A percentile compares a stretch with the other conserved stretches of the same genome.
phyloP scores from a whole-genome alignment of 2,113 vertebrate genomes.

The Elephas maximus region DNA sequence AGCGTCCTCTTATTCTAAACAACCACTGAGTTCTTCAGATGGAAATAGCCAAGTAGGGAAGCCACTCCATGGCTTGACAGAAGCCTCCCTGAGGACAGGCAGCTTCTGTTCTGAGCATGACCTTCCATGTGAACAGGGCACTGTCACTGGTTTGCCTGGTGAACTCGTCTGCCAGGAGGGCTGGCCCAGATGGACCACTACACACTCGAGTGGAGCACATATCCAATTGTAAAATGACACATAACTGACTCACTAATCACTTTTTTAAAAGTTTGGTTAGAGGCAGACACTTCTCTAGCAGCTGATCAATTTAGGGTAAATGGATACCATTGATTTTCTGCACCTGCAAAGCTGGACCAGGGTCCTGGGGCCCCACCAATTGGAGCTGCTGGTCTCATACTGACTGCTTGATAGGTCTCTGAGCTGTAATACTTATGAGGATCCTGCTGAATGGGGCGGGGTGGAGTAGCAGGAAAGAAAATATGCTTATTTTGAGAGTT shows the following conservation, averaged over 20 bases:
- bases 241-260: not conserved
- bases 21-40: not conserved
- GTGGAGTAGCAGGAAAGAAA: not conserved
- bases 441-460: not conserved
- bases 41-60: not conserved
- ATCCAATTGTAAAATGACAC: not conserved
- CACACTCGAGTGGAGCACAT: too few relatives aligned
- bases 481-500: not conserved
- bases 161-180: not conserved
- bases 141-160: not conserved
- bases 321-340: not conserved
- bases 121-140: not conserved
- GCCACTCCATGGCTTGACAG: not conserved
- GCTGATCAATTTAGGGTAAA: not conserved
- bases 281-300: not conserved
- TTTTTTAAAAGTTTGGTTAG: not conserved
- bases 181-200: not conserved
- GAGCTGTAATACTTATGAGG: not conserved
- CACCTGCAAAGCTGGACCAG: not conserved
- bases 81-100: not conserved
- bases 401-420: not conserved
- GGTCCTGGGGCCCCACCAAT: not conserved
- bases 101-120: fast-evolving
- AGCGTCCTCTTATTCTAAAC: not conserved
- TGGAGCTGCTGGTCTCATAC: not conserved